A percentile compares a stretch with the other conserved stretches of the same genome.
phyloP scores from a whole-genome alignment of 1,140 invertebrate genomes.

The Aradophagus sp. region DNA sequence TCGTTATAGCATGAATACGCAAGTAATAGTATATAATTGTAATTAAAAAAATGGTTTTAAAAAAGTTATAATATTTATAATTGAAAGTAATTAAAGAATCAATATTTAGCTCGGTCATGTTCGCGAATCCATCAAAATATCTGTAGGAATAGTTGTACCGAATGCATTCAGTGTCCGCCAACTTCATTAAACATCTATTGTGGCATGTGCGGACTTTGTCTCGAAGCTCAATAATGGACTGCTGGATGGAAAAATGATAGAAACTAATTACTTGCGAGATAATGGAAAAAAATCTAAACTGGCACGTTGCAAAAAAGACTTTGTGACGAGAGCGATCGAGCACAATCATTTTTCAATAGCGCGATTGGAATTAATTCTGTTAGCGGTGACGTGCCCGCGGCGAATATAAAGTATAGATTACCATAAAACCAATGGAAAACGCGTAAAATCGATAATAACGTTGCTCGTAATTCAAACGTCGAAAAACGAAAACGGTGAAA shows the following conservation, averaged over 20 bases:
- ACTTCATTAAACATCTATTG: slow-evolving; percentile 57
- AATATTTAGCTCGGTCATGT: no score
- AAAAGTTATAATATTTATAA: no score
- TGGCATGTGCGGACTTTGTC: slow-evolving; percentile 50
- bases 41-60: no score
- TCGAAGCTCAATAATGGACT: slow-evolving; percentile 53
- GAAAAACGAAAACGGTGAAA: slow-evolving; percentile 43
- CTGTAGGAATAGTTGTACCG: slow-evolving; percentile 31
- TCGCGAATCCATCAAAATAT: slow-evolving; percentile 17
- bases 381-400: slow-evolving; percentile 53
- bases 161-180: slow-evolving; percentile 37
- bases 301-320: slow-evolving; percentile 51
- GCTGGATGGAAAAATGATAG: slow-evolving; percentile 53
- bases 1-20: no score
- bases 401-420: slow-evolving; percentile 57
- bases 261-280: slow-evolving; percentile 56
- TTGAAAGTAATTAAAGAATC: no score
- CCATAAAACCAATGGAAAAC: slow-evolving; percentile 55
- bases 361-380: slow-evolving; percentile 57
- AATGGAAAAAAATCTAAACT: slow-evolving; percentile 54
- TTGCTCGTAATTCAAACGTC: slow-evolving; percentile 31
- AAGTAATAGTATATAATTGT: no score
- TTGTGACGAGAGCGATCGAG: slow-evolving; percentile 56
- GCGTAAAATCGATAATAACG: slow-evolving; percentile 55
- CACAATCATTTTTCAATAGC: slow-evolving; percentile 58